Percentiles rank a stretch among this genome's conserved stretches.
Conservation (phyloP, 2,113 vertebrate species). For the Sinocyclocheilus maitianheensis region DNA sequence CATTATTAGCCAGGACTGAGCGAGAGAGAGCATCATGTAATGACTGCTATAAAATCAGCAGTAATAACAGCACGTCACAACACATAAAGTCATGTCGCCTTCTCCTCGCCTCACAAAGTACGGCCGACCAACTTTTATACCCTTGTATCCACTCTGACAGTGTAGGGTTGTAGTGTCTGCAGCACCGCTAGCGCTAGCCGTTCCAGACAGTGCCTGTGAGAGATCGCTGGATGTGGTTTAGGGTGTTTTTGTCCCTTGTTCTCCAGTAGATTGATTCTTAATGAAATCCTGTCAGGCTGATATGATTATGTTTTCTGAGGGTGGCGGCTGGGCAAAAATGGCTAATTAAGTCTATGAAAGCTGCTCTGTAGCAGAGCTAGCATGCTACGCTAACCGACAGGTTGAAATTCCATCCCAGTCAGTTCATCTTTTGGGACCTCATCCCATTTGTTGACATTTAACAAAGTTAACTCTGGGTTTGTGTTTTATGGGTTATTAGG, state of each 20-base stretch:
- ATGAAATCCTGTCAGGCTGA: slow-evolving; percentile 52
- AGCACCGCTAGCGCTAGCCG: neutral
- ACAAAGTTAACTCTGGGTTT: neutral
- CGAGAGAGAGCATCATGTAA: slow-evolving; percentile 38
- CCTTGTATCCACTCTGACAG: neutral
- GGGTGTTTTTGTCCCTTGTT: slow-evolving; percentile 32
- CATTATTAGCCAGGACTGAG: slow-evolving; percentile 39
- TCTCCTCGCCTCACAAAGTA: neutral
- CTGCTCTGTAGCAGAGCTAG: slow-evolving; percentile 34
- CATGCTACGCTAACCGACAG: slow-evolving; percentile 8
- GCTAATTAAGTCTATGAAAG: slow-evolving; percentile 57
- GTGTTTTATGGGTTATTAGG: neutral
- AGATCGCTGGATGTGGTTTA: slow-evolving; percentile 4
- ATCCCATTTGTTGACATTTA: neutral
- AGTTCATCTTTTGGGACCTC: neutral
- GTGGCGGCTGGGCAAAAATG: slow-evolving; percentile 24
- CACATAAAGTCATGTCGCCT: slow-evolving; percentile 38
- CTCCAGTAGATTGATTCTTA: slow-evolving; percentile 55
- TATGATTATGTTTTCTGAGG: slow-evolving; percentile 56
- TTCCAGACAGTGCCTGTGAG: slow-evolving; percentile 9
- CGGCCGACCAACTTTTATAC: neutral
- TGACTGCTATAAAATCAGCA: slow-evolving; percentile 46
- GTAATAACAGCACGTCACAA: slow-evolving; percentile 36
- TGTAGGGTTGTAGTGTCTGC: slow-evolving; percentile 13
- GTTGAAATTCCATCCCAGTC: slow-evolving; percentile 11